phyloP scores from a whole-genome alignment of 2,888 invertebrate species.

The Poecilus cupreus region DNA sequence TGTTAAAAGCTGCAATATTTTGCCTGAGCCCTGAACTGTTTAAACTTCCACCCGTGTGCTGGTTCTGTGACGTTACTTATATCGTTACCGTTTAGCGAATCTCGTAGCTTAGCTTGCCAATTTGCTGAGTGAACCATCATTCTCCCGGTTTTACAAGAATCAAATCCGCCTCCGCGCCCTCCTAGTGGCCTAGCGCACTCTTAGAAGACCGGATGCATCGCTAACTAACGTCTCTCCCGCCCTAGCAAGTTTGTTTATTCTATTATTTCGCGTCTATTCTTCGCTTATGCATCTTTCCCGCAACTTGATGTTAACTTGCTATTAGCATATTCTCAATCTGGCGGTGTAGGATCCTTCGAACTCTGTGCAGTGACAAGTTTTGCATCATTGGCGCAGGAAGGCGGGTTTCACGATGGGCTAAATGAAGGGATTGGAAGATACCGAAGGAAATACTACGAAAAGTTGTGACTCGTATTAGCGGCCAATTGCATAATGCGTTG shows the following conservation, averaged over 20 bases:
- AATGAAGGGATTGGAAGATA: not conserved
- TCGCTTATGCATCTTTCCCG: slow-evolving; percentile 13
- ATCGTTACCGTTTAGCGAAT: slow-evolving; percentile 42
- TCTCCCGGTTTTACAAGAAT: slow-evolving; percentile 45
- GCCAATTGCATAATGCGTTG: too few relatives aligned
- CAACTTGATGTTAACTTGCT: slow-evolving; percentile 45
- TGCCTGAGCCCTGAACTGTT: not conserved
- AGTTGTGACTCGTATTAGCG: not conserved
- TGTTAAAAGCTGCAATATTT: slow-evolving; percentile 6
- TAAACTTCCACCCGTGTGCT: not conserved
- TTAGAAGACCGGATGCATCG: slow-evolving; percentile 23
- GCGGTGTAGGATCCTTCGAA: not conserved
- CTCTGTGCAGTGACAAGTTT: not conserved
- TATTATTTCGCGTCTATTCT: slow-evolving; percentile 51
- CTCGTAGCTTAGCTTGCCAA: slow-evolving; percentile 69
- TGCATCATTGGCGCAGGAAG: slow-evolving; percentile 11
- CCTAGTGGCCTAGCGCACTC: not conserved
- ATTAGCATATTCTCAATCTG: slow-evolving; percentile 54
- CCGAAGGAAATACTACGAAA: not conserved
- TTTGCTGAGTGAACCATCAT: slow-evolving; percentile 68
- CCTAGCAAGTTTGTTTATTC: slow-evolving; percentile 48
- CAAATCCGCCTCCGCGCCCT: slow-evolving; percentile 15
- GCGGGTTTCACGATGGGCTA: not conserved
- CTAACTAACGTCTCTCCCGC: not conserved
- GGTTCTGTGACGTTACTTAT: slow-evolving; percentile 35